Conservation (phyloP, 2,113 vertebrate species). For the Rhagologus leucostigma region DNA sequence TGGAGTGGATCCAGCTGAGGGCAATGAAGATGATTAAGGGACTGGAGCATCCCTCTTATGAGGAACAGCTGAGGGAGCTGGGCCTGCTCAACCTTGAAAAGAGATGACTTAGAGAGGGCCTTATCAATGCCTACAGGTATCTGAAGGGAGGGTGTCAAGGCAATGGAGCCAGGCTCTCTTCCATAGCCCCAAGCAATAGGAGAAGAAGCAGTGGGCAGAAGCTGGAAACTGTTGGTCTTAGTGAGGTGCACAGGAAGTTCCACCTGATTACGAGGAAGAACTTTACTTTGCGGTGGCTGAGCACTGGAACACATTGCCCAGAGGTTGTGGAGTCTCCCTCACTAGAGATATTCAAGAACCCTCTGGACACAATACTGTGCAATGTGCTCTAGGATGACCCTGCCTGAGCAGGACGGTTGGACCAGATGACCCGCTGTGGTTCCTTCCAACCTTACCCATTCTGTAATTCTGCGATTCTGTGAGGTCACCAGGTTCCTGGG, state of each 20-base stretch:
- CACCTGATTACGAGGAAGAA: neutral
- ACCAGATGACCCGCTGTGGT: neutral
- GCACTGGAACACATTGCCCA: neutral
- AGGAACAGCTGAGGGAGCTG: neutral
- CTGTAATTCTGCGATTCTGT: neutral
- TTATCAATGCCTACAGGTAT: too few species aligned
- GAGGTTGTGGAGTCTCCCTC: neutral
- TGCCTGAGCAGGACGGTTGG: neutral
- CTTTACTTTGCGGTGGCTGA: neutral
- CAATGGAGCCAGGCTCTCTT: neutral
- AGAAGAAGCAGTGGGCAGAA: neutral
- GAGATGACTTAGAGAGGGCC: too few species aligned
- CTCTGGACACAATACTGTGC: neutral
- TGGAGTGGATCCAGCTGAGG: neutral
- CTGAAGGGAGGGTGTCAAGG: neutral
- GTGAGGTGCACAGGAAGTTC: neutral
- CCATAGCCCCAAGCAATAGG: neutral
- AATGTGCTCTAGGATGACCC: neutral
- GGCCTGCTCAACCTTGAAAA: neutral
- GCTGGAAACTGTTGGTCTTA: neutral
- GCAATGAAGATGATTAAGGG: neutral
- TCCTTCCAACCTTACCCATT: neutral
- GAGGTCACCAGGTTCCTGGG: neutral
- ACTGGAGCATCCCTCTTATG: accelerated
- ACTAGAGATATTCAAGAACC: neutral